Evolutionary conservation across 2,797 vertebrate species (phyloP), one percentile per base, ranked within the genome.

Genomic region (Xenops minutus): DNA sequence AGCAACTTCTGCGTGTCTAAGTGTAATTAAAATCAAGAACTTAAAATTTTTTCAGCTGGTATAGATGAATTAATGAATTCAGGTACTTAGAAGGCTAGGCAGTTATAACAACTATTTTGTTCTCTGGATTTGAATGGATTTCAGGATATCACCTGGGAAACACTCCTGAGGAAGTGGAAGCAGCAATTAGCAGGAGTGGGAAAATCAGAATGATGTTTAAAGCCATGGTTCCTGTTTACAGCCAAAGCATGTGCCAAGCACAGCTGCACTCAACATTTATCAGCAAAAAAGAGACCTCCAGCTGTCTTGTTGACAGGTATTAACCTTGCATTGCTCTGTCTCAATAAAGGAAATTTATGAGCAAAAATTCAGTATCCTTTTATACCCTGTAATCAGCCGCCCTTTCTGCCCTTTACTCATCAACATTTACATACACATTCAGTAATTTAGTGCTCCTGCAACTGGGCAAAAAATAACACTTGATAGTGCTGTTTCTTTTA

Each of bases 181-280:
- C 8, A 72, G 48, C 62, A 93, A 88, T 95, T 95, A 95, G 41
- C 39, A 91, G 61, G 59, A 94, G 39, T n/a, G 39, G 43, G 73
- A 89, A 85, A 79, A 82, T 78, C 66, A 66, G 48, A 85, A 48
- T 48, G 30, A 85, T 64, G 8, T 91, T 95, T 92, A 92, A 91
- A 93, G 19, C 17, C 55, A 10, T 29, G 29, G 37, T 67, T 96
- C 67, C 71, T 91, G 75, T 93, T 94, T 94, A 85, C 51, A 93
- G 55, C 67, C 39, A 14, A 68, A 55, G 37, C 71, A 59, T 92
- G 68, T 94, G 84, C 77, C 72, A 93, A 94, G 68, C 80, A 90
- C 93, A 96, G 95, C 88, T 96, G 95, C 90, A 85, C 74, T 95
- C 68, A 85, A 76, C 91, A 94, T 95, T 93, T 95, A 93, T 95